These are phyloP conservation scores for Pemphredon lugubris DNA, from an alignment of 2,888 invertebrate genomes.

Conservation along the genomic window DNA sequence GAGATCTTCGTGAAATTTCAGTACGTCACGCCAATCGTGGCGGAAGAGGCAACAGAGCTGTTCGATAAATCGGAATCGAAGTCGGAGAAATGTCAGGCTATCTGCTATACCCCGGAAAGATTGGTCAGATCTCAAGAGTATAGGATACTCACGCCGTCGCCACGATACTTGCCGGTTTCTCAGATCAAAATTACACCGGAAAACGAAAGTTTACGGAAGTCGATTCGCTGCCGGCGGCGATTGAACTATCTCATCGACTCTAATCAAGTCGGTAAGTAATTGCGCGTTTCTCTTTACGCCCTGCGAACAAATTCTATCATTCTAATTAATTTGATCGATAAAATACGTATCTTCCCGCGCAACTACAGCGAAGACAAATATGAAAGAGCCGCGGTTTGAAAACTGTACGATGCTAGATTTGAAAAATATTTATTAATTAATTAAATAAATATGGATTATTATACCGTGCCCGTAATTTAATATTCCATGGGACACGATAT, in stretches of 20 bases:
- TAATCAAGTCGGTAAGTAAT: slow-evolving; percentile 49
- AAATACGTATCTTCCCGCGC: too few species aligned
- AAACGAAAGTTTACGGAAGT: slow-evolving; percentile 37
- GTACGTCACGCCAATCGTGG: slow-evolving; percentile 18
- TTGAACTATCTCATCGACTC: slow-evolving; percentile 52
- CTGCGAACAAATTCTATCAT: too few species aligned
- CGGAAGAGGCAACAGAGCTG: slow-evolving; percentile 22
- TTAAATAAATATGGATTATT: too few species aligned
- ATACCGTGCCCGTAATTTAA: too few species aligned
- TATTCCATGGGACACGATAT: too few species aligned
- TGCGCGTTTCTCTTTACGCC: background rate
- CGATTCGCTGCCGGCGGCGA: slow-evolving; percentile 38
- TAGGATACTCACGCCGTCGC: slow-evolving; percentile 71
- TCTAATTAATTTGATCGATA: too few species aligned
- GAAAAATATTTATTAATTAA: too few species aligned
- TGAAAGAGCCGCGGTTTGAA: too few species aligned
- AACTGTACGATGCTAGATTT: too few species aligned
- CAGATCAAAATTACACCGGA: slow-evolving; percentile 32
- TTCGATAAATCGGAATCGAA: slow-evolving; percentile 8
- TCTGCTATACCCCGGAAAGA: slow-evolving; percentile 76
- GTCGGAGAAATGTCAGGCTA: slow-evolving; percentile 33
- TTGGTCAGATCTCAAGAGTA: slow-evolving; percentile 74
- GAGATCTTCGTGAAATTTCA: too few species aligned
- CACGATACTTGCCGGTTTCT: slow-evolving; percentile 55
- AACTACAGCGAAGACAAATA: too few species aligned